These are phyloP conservation scores for Gambusia holbrooki DNA, from an alignment of 2,113 vertebrate species.

Conservation along the genomic window DNA sequence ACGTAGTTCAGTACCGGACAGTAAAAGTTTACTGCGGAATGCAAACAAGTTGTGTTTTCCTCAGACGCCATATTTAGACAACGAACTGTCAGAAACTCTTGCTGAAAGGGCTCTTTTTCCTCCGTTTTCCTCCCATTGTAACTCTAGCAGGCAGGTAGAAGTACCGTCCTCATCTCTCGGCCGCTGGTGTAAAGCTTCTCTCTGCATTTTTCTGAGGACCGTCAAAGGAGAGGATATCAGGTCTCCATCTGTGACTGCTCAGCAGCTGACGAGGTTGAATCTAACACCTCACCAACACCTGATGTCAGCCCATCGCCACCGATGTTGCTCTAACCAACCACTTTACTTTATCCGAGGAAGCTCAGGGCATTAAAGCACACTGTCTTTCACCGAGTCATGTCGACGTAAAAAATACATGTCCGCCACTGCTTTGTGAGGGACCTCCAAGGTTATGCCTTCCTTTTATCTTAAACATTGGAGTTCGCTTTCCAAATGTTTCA, in stretches of 20 bases:
- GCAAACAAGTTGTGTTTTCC: neutral
- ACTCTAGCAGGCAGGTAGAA: neutral
- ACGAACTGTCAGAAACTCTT: neutral
- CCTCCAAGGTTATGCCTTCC: neutral
- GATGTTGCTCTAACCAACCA: neutral
- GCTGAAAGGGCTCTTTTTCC: neutral
- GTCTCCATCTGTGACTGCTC: slow-evolving; percentile 16
- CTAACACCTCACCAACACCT: slow-evolving; percentile 40
- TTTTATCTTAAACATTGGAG: slow-evolving; percentile 4
- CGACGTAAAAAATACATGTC: too few species aligned
- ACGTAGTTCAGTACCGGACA: too few species aligned
- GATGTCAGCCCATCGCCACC: slow-evolving; percentile 1
- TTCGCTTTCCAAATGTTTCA: neutral
- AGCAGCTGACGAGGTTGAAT: slow-evolving; percentile 44
- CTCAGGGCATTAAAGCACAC: too few species aligned
- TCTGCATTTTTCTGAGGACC: neutral
- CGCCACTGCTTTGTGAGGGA: too few species aligned
- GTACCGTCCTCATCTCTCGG: slow-evolving; percentile 9
- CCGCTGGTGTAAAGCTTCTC: slow-evolving; percentile 20
- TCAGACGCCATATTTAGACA: neutral
- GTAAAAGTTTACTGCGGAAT: neutral
- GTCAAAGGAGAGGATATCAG: slow-evolving; percentile 34
- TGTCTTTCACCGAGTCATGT: too few species aligned
- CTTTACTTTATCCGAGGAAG: neutral
- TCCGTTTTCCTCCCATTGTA: neutral